Percentiles rank a stretch among this genome's conserved stretches.
Conservation (phyloP, 2,113 vertebrate genomes). For the Labeo rohita region DNA sequence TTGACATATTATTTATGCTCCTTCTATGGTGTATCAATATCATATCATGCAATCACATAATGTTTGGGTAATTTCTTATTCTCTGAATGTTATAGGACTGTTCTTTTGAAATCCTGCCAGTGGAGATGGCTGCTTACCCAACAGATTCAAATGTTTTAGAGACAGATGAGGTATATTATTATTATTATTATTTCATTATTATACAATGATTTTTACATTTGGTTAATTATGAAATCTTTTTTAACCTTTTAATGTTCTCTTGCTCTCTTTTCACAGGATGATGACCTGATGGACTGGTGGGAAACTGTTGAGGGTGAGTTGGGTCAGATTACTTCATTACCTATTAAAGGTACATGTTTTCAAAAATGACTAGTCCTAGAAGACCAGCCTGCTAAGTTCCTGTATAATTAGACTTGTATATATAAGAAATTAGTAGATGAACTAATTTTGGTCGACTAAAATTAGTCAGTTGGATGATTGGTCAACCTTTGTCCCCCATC, state of each 20-base stretch:
- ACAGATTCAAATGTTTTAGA: conserved; percentile 47
- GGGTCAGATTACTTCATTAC: not conserved
- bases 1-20: not conserved
- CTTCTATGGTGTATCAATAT: not conserved
- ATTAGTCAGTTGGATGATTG: not conserved
- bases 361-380: not conserved
- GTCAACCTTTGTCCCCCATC: not conserved
- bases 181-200: conserved; percentile 40
- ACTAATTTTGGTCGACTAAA: not conserved
- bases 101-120: conserved; percentile 61
- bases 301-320: conserved; percentile 67
- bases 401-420: not conserved
- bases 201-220: not conserved
- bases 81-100: conserved; percentile 60
- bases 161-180: conserved; percentile 1
- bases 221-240: not conserved
- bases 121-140: conserved; percentile 68
- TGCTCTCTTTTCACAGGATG: conserved; percentile 56
- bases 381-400: not conserved
- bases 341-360: not conserved
- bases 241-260: conserved; percentile 4
- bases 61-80: not conserved
- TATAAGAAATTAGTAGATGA: too few species aligned
- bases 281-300: conserved; percentile 75
- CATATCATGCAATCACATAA: not conserved